A percentile compares a stretch with the other conserved stretches of the same genome.
These are phyloP conservation scores for Anarsia innoxiella DNA, from an alignment of 2,888 invertebrate genomes.

Conservation along the genomic window DNA sequence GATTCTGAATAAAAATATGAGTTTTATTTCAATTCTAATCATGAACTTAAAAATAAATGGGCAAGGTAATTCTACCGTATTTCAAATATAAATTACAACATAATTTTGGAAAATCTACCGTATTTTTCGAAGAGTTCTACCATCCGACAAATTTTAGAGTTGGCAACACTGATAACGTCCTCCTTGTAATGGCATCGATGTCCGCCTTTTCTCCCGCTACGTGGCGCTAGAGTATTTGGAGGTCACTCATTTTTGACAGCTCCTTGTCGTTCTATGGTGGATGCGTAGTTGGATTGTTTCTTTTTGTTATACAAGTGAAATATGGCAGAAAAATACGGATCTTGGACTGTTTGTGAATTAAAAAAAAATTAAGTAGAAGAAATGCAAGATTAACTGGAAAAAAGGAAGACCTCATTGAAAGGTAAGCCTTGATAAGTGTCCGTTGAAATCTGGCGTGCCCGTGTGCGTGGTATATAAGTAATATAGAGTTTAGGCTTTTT, in stretches of 20 bases:
- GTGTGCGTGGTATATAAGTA: not conserved
- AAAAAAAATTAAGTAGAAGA: not conserved
- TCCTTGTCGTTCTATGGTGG: not conserved
- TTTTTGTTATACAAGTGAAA: not conserved
- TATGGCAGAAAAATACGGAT: not conserved
- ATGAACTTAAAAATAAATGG: too few relatives aligned
- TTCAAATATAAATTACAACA: too few relatives aligned
- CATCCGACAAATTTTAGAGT: too few relatives aligned
- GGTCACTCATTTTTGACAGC: not conserved
- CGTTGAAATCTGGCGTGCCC: not conserved
- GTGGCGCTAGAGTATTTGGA: not conserved
- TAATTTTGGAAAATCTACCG: too few relatives aligned
- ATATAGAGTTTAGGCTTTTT: too few relatives aligned
- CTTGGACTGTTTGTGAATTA: not conserved
- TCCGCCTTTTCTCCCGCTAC: not conserved
- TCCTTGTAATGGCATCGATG: not conserved
- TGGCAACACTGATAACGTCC: too few relatives aligned
- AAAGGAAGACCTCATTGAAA: not conserved
- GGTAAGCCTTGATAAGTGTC: not conserved
- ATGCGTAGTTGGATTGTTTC: not conserved
- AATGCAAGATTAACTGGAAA: not conserved
- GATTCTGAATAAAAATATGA: too few relatives aligned
- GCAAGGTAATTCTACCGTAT: too few relatives aligned
- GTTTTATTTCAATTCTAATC: too few relatives aligned
- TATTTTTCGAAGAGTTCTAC: too few relatives aligned